Conservation (phyloP, 92 coral and sea anemone species). For the Zoanthus solanderi region DNA sequence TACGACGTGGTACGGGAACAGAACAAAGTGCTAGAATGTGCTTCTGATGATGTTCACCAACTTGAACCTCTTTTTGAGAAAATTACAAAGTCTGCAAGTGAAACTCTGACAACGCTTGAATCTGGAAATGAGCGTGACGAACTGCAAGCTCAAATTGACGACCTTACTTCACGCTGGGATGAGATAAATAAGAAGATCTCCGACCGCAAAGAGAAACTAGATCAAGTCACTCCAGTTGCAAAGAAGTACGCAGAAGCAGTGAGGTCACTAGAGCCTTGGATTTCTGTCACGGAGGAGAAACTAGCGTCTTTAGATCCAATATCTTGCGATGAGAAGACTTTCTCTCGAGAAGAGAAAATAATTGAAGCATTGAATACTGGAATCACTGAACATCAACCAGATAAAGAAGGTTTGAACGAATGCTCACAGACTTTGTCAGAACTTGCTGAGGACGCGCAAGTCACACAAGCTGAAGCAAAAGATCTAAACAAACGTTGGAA, state of each 20-base stretch:
- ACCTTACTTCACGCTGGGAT: slow-evolving; percentile 82
- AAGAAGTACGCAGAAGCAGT: slow-evolving; percentile 73
- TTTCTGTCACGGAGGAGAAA: slow-evolving; percentile 81
- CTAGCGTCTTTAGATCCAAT: slow-evolving; percentile 81
- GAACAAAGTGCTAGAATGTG: slow-evolving; percentile 79
- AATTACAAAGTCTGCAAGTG: slow-evolving; percentile 73
- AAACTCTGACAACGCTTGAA: slow-evolving; percentile 79
- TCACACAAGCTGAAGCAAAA: slow-evolving; percentile 91
- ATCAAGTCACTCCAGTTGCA: slow-evolving; percentile 81
- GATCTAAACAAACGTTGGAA: slow-evolving; percentile 93
- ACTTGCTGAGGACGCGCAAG: slow-evolving; percentile 88
- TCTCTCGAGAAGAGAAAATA: slow-evolving; percentile 79
- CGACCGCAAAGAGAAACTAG: slow-evolving; percentile 76
- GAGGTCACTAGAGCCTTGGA: slow-evolving; percentile 82
- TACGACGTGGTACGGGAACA: slow-evolving; percentile 86
- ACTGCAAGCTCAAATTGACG: slow-evolving; percentile 76
- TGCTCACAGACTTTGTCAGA: slow-evolving; percentile 68
- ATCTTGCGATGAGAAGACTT: slow-evolving; percentile 85
- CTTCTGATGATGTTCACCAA: slow-evolving; percentile 77
- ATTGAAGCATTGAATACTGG: slow-evolving; percentile 63
- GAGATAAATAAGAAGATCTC: slow-evolving; percentile 72
- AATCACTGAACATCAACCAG: slow-evolving; percentile 75
- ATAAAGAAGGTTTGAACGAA: slow-evolving; percentile 66
- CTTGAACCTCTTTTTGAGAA: slow-evolving; percentile 93
- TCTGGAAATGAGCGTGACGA: slow-evolving; percentile 81